phyloP scores from a whole-genome alignment of 2,113 vertebrate genomes.

The Corydoras sp. region DNA sequence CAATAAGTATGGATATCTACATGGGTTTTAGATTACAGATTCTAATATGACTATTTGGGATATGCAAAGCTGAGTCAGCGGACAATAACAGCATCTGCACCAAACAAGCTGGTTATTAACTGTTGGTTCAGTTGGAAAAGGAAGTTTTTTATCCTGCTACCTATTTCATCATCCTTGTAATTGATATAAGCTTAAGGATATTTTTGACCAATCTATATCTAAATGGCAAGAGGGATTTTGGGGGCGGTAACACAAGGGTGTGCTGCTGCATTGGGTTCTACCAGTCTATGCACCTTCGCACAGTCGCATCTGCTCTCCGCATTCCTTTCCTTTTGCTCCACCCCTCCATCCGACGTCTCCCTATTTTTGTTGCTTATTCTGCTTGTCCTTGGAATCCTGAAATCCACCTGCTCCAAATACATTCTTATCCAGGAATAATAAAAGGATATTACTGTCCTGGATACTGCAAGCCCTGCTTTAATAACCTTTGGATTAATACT shows the following conservation, averaged over 20 bases:
- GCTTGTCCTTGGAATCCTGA: constrained; percentile 26
- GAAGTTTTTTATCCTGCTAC: not conserved
- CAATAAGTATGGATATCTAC: constrained; percentile 26
- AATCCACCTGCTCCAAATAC: constrained; percentile 6
- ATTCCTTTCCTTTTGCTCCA: constrained; percentile 17
- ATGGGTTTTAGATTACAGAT: constrained; percentile 8
- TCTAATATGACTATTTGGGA: constrained; percentile 17
- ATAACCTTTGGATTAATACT: constrained; percentile 39
- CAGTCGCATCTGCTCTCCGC: constrained; percentile 30
- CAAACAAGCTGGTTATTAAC: not conserved
- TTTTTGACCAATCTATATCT: too few species aligned
- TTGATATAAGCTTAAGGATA: too few species aligned
- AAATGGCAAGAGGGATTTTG: constrained; percentile 11
- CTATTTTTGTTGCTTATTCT: not conserved
- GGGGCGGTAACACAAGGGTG: constrained; percentile 29
- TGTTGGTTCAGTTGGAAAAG: not conserved
- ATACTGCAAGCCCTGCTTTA: constrained; percentile 38
- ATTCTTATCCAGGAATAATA: constrained; percentile 50
- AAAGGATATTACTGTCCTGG: constrained; percentile 33
- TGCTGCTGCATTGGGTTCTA: constrained; percentile 32
- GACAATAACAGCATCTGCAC: constrained; percentile 22
- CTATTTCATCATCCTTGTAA: not conserved
- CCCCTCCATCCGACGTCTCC: constrained; percentile 9
- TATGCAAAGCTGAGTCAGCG: constrained; percentile 37
- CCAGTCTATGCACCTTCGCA: not conserved